Base-by-base conservation (phyloP, 2,888 invertebrate genomes). In the Thecocarcelia acutangulata region DNA sequence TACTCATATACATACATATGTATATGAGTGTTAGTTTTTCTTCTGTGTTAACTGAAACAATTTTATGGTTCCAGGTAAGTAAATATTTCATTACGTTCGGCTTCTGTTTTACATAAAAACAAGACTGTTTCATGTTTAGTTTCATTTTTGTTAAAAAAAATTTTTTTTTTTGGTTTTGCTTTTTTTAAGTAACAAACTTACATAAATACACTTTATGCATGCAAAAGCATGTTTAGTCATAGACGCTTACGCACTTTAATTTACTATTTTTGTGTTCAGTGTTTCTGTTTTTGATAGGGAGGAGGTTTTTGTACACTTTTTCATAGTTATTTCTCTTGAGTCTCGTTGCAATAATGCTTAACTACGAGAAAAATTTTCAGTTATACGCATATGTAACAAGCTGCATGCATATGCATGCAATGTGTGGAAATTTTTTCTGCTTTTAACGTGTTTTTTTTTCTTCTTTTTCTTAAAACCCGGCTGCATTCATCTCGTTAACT, bases 311-410 rank as follows among this genome's bases (percentile, higher is more conserved):
- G 33, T 33, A 33, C n/a, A n/a, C n/a, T n/a, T n/a, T n/a, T n/a
- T 33, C 8, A 1, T 33, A 9, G 33, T 8, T 24, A 8, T 21
- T 66, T 42, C 33, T 28, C 21, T 24, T 61, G 13, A 40, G 44
- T 33, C 52, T 66, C 54, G 54, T 69, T 76, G 46, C 69, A 46
- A 61, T 61, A 69, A 54, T 63, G 44, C 63, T 54, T 52, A 63
- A 72, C 44, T 46, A 24, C 17, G 15, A 24, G 21, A 42, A 68
- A 64, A 33, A 33, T 9, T 33, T 5, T 3, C 1, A 9, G 33
- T 6, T 33, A 8, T 9, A 33, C 33, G 9, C 8, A 8, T 33
- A 33, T 33, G 9, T 33, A 33, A 33, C 3, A 33, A 9, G 33
- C 9, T 6, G 33, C 33, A 33, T 33, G 33, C 33, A 33, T 9